Percentiles rank a stretch among this genome's conserved stretches.
Evolutionary conservation across 2,888 invertebrate genomes (phyloP).

Genomic region (Clanis bilineata): DNA sequence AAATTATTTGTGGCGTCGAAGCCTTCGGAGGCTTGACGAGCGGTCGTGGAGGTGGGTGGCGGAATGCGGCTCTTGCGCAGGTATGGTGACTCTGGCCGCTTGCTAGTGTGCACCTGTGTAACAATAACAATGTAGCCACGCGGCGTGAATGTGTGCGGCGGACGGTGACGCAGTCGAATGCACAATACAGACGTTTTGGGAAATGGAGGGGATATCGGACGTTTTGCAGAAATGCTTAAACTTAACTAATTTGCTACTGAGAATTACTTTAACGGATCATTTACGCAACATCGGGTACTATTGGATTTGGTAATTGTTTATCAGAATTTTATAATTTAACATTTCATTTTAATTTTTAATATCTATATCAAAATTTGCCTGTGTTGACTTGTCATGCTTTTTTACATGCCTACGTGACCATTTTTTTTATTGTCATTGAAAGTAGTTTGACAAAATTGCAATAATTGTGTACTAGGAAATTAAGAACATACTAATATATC

Average conservation of each 20-base stretch:
- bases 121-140: slow-evolving; percentile 54
- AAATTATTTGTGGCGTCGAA: slow-evolving; percentile 55
- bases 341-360: too few species aligned
- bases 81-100: slow-evolving; percentile 45
- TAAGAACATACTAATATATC: too few species aligned
- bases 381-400: too few species aligned
- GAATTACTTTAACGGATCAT: neutral
- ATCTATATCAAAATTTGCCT: too few species aligned
- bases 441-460: too few species aligned
- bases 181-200: neutral
- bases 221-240: slow-evolving; percentile 12
- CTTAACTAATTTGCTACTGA: neutral
- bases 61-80: slow-evolving; percentile 80
- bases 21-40: slow-evolving; percentile 68
- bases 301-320: too few species aligned
- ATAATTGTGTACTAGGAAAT: too few species aligned
- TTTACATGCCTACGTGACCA: too few species aligned
- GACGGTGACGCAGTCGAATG: slow-evolving; percentile 25
- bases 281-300: too few species aligned
- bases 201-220: slow-evolving; percentile 20
- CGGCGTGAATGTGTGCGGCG: slow-evolving; percentile 40
- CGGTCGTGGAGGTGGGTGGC: slow-evolving; percentile 69
- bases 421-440: too few species aligned
- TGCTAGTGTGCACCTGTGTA: slow-evolving; percentile 46
- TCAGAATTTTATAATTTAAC: too few species aligned